phyloP scores from a whole-genome alignment of 2,113 vertebrate species.

The Butorides virescens region DNA sequence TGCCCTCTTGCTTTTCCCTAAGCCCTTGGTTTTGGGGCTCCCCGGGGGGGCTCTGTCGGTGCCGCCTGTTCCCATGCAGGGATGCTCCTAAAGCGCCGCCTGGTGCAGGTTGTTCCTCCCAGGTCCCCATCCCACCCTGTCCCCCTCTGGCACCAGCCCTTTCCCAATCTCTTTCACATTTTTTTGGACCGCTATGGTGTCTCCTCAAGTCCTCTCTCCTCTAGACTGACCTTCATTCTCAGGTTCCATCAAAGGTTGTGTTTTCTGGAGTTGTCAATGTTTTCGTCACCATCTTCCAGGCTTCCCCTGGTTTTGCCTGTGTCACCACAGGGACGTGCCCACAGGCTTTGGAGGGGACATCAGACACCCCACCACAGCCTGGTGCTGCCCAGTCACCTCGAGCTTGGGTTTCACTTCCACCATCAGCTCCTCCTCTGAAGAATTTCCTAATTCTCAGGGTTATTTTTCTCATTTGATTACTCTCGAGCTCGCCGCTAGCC shows the following conservation, averaged over 20 bases:
- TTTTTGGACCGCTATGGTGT: accelerated
- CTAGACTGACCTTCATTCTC: neutral
- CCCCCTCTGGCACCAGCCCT: neutral
- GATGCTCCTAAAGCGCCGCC: accelerated
- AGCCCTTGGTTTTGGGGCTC: neutral
- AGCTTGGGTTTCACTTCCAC: neutral
- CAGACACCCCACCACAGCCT: neutral
- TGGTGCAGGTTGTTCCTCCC: neutral
- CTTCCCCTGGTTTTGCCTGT: neutral
- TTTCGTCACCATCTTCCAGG: neutral
- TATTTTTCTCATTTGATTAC: neutral
- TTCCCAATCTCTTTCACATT: neutral
- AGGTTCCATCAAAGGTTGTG: neutral
- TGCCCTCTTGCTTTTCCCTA: neutral
- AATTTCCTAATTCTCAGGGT: neutral
- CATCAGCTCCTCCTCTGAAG: neutral
- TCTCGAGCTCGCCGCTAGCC: accelerated
- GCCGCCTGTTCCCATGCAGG: accelerated
- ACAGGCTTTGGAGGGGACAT: neutral
- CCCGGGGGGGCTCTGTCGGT: neutral
- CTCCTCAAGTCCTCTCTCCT: neutral
- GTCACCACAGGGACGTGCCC: neutral
- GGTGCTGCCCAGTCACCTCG: neutral
- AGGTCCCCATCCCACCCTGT: neutral
- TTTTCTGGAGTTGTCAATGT: neutral